These are phyloP conservation scores for Rosalia funebris DNA, from an alignment of 2,888 invertebrate species.

Conservation along the genomic window DNA sequence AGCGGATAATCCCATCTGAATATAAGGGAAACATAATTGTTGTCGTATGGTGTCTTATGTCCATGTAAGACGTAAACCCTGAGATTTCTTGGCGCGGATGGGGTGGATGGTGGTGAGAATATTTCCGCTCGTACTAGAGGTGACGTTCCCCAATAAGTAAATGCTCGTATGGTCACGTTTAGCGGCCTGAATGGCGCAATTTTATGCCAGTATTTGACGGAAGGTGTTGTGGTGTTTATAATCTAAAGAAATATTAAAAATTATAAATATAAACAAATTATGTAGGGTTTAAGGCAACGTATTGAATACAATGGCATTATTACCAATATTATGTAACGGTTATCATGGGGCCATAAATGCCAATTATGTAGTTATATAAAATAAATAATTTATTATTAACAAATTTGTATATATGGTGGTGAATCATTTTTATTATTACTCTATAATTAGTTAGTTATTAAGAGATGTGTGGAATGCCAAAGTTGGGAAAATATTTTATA, in stretches of 20 bases:
- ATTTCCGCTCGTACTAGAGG: slow-evolving; percentile 71
- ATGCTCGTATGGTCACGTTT: slow-evolving; percentile 80
- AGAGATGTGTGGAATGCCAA: too few relatives aligned
- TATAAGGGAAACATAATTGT: slow-evolving; percentile 60
- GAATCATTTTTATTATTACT: too few relatives aligned
- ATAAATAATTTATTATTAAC: too few relatives aligned
- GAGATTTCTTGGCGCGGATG: slow-evolving; percentile 77
- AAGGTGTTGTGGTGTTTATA: slow-evolving; percentile 66
- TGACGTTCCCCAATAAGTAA: slow-evolving; percentile 87
- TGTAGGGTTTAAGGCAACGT: too few relatives aligned
- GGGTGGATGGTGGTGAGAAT: slow-evolving; percentile 83
- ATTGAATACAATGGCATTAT: too few relatives aligned
- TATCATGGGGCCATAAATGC: too few relatives aligned
- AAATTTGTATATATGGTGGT: too few relatives aligned
- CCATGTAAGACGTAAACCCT: slow-evolving; percentile 67
- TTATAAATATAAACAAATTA: background rate
- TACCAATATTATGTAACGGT: too few relatives aligned
- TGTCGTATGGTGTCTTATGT: slow-evolving; percentile 51
- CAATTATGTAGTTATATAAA: too few relatives aligned
- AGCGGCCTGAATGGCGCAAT: slow-evolving; percentile 77
- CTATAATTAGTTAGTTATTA: too few relatives aligned
- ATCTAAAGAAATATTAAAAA: slow-evolving; percentile 57
- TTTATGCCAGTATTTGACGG: slow-evolving; percentile 66
- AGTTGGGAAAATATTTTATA: too few relatives aligned
- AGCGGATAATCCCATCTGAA: slow-evolving; percentile 85